A percentile compares a stretch with the other conserved stretches of the same genome.
Evolutionary conservation across 2,797 vertebrate species (phyloP).

Genomic region (Alca torda): DNA sequence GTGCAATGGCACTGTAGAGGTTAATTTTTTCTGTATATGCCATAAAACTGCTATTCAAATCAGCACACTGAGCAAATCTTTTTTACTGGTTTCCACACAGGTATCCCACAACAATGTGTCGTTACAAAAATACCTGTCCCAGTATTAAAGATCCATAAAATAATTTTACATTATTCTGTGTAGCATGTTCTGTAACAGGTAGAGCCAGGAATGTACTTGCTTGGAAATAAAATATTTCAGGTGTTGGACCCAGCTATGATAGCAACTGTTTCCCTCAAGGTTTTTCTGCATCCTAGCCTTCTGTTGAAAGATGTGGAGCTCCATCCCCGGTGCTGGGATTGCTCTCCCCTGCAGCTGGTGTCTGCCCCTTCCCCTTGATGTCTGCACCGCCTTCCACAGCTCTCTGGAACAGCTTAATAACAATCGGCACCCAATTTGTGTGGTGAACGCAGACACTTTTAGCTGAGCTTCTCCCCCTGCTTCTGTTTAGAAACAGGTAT

Average conservation of each 20-base stretch:
- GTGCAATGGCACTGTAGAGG: background rate
- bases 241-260: background rate
- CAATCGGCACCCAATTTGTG: background rate
- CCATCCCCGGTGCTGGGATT: fast-evolving
- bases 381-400: background rate
- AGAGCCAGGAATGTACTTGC: background rate
- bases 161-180: background rate
- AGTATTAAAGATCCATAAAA: background rate
- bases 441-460: background rate
- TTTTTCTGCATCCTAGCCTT: background rate
- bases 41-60: background rate
- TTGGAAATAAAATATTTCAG: background rate
- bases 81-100: background rate
- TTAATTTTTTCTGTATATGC: background rate
- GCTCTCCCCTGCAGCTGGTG: background rate
- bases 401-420: background rate
- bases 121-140: background rate
- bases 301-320: background rate
- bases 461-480: background rate
- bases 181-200: background rate
- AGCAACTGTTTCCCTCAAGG: background rate
- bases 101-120: background rate
- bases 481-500: background rate
- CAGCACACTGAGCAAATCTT: background rate
- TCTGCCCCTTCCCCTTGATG: background rate